These are phyloP conservation scores for Drosophila leonis DNA, from an alignment of 2,888 invertebrate species.

Conservation along the genomic window DNA sequence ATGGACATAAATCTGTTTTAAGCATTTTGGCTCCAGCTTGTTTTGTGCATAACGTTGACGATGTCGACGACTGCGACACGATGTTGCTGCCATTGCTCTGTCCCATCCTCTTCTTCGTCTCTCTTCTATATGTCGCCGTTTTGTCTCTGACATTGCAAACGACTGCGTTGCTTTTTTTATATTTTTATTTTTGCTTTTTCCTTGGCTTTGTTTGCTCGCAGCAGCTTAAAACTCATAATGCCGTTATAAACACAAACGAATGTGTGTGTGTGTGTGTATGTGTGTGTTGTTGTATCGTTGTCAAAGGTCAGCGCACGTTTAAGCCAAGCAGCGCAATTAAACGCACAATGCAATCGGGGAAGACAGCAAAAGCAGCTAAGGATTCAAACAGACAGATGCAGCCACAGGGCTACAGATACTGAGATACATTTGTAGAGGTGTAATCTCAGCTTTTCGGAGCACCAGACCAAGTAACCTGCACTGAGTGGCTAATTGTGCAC, in stretches of 20 bases:
- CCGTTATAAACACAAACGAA: conserved; percentile 70
- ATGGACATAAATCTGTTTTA: conserved; percentile 73
- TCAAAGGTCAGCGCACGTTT: conserved; percentile 80
- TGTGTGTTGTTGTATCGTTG: conserved; percentile 53
- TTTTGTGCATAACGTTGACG: conserved; percentile 69
- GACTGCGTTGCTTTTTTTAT: conserved; percentile 47
- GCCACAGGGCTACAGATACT: conserved; percentile 5
- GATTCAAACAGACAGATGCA: conserved; percentile 27
- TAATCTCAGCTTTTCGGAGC: conserved; percentile 12
- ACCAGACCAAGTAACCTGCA: conserved; percentile 37
- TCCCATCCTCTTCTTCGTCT: conserved; percentile 32
- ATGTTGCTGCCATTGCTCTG: conserved; percentile 51
- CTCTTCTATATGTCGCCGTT: conserved; percentile 63
- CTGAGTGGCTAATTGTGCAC: conserved; percentile 30
- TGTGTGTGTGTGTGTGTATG: conserved; percentile 27
- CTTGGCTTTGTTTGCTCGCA: conserved; percentile 59
- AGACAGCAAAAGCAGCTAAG: conserved; percentile 19
- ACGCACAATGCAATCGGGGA: conserved; percentile 70
- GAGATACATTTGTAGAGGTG: conserved; percentile 14
- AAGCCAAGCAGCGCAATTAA: conserved; percentile 79
- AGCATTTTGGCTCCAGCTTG: conserved; percentile 68
- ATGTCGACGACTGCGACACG: conserved; percentile 41
- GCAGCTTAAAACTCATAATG: conserved; percentile 78
- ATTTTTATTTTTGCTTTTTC: conserved; percentile 37
- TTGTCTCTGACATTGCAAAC: conserved; percentile 77